Evolutionary conservation across 2,797 vertebrate genomes (phyloP).

Genomic region (Oreortyx pictus): DNA sequence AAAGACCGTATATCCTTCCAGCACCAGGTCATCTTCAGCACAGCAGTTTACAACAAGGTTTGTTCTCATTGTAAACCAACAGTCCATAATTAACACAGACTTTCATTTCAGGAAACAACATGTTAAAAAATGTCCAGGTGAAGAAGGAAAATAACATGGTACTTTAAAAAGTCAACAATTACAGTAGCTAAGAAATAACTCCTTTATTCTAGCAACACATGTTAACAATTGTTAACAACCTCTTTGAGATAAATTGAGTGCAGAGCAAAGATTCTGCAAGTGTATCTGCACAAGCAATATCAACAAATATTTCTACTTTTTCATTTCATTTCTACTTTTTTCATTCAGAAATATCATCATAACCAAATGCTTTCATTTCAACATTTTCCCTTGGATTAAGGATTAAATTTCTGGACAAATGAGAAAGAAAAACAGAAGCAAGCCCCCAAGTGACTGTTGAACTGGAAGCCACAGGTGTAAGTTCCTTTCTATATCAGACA

Average conservation of each 20-base stretch:
- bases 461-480: conserved; percentile 58
- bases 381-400: neutral
- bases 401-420: conserved; percentile 6
- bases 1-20: neutral
- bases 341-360: neutral
- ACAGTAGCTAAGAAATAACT: neutral
- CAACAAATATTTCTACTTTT: neutral
- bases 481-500: conserved; percentile 46
- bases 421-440: conserved; percentile 11
- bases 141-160: neutral
- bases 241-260: neutral
- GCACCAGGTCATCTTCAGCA: neutral
- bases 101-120: neutral
- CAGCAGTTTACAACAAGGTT: neutral
- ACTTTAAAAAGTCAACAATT: neutral
- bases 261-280: neutral
- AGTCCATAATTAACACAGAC: neutral
- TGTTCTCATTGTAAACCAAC: neutral
- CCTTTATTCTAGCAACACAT: conserved; percentile 2
- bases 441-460: conserved; percentile 18
- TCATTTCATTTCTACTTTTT: neutral
- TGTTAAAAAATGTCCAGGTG: neutral
- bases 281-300: neutral
- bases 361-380: neutral
- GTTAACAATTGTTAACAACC: conserved; percentile 1